A percentile compares a stretch with the other conserved stretches of the same genome.
phyloP scores from a whole-genome alignment of 2,797 vertebrate genomes.

The Malacoctenus gilli region DNA sequence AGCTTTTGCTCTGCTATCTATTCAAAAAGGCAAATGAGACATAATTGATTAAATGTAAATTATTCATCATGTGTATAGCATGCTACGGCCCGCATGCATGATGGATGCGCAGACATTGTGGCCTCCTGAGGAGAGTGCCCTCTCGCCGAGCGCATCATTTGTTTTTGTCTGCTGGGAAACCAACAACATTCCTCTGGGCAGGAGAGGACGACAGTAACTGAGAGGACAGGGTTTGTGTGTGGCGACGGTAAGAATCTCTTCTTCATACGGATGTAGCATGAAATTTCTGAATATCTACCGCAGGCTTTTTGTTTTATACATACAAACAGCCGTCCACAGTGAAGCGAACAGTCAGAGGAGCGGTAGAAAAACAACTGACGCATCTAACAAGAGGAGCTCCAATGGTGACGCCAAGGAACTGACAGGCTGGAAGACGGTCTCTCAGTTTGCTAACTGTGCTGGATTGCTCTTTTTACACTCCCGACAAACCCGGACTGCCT shows the following conservation, averaged over 20 bases:
- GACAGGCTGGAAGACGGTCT: conserved; percentile 55
- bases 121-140: conserved; percentile 31
- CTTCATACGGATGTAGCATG: conserved; percentile 40
- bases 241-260: conserved; percentile 27
- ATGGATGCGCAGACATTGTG: conserved; percentile 31
- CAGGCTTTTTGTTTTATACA: conserved; percentile 48
- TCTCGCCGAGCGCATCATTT: conserved; percentile 37
- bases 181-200: conserved; percentile 7
- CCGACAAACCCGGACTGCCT: conserved; percentile 20
- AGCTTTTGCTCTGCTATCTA: conserved; percentile 22
- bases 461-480: conserved; percentile 46
- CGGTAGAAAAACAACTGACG: conserved; percentile 57
- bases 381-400: conserved; percentile 51
- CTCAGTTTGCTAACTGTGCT: conserved; percentile 36
- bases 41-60: conserved; percentile 24
- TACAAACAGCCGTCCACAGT: conserved; percentile 23
- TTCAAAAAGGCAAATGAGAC: conserved; percentile 38
- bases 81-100: conserved; percentile 15
- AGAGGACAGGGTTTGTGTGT: conserved; percentile 22
- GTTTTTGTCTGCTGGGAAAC: conserved; percentile 31
- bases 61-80: conserved; percentile 34
- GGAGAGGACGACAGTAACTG: conserved; percentile 25
- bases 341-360: conserved; percentile 44
- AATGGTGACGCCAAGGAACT: conserved; percentile 43
- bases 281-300: conserved; percentile 49